These are phyloP conservation scores for Coilia nasus DNA, from an alignment of 2,797 vertebrate genomes.

Conservation along the genomic window DNA sequence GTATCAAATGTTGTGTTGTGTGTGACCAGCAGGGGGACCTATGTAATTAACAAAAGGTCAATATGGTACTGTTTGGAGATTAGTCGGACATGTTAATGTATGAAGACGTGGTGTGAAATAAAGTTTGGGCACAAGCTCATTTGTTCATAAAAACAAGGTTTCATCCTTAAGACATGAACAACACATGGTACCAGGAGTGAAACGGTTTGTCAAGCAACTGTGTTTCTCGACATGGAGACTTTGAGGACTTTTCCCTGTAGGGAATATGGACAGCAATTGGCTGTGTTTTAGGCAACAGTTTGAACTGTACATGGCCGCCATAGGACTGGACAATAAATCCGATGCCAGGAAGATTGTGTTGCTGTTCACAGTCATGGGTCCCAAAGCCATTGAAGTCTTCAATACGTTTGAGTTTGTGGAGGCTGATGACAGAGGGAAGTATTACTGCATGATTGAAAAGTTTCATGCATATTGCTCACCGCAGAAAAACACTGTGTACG, in stretches of 20 bases:
- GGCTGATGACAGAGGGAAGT: slow-evolving; percentile 16
- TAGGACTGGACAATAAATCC: not conserved
- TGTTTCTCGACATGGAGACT: too few relatives aligned
- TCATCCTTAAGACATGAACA: too few relatives aligned
- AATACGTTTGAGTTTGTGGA: slow-evolving; percentile 10
- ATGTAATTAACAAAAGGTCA: too few relatives aligned
- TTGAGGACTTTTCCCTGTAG: not conserved
- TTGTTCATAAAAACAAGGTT: too few relatives aligned
- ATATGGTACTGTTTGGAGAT: too few relatives aligned
- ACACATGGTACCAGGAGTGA: too few relatives aligned
- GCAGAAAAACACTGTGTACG: not conserved
- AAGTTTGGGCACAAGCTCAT: too few relatives aligned
- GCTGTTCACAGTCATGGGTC: not conserved
- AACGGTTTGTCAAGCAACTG: too few relatives aligned
- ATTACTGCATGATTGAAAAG: not conserved
- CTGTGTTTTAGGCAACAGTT: slow-evolving; percentile 7
- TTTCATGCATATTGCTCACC: not conserved
- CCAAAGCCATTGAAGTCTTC: slow-evolving; percentile 34
- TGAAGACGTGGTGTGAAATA: too few relatives aligned
- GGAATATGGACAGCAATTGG: not conserved
- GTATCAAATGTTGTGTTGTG: too few relatives aligned
- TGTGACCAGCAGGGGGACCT: too few relatives aligned
- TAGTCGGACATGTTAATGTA: too few relatives aligned
- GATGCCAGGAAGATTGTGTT: slow-evolving; percentile 29
- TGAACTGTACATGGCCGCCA: not conserved